Evolutionary conservation across 2,113 vertebrate species (phyloP).

Genomic region (Gnathonemus longibarbis): DNA sequence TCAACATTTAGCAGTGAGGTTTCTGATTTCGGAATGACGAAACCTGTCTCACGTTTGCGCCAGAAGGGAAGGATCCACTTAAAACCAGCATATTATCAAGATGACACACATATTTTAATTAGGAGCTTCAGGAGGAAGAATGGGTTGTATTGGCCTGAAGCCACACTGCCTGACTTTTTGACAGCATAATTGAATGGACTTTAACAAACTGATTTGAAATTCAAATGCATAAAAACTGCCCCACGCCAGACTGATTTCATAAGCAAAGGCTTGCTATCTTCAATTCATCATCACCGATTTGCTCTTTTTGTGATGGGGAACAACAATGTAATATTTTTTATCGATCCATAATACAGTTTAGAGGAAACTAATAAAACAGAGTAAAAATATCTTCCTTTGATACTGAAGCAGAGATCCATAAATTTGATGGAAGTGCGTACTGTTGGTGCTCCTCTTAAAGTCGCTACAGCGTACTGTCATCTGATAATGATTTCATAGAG

Average conservation of each 20-base stretch:
- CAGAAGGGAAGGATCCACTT: neutral
- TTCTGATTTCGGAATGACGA: neutral
- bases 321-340: slow-evolving; percentile 11
- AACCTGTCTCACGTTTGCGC: neutral
- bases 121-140: neutral
- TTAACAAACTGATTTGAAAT: neutral
- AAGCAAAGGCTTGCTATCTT: slow-evolving; percentile 1
- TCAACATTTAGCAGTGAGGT: neutral
- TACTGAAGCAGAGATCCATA: slow-evolving; percentile 39
- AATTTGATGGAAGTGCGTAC: slow-evolving; percentile 44
- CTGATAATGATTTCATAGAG: slow-evolving; percentile 54
- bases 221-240: neutral
- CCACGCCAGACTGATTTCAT: neutral
- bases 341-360: slow-evolving; percentile 3
- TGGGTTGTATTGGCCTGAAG: neutral
- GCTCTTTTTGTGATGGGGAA: neutral
- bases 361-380: slow-evolving; percentile 18
- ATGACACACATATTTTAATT: neutral
- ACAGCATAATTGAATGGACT: neutral
- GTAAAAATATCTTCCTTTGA: slow-evolving; percentile 34
- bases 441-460: slow-evolving; percentile 44
- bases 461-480: slow-evolving; percentile 46
- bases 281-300: neutral
- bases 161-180: neutral
- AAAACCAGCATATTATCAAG: neutral